Evolutionary conservation across 2,888 invertebrate species (phyloP).

Genomic region (Tipula vernalis): DNA sequence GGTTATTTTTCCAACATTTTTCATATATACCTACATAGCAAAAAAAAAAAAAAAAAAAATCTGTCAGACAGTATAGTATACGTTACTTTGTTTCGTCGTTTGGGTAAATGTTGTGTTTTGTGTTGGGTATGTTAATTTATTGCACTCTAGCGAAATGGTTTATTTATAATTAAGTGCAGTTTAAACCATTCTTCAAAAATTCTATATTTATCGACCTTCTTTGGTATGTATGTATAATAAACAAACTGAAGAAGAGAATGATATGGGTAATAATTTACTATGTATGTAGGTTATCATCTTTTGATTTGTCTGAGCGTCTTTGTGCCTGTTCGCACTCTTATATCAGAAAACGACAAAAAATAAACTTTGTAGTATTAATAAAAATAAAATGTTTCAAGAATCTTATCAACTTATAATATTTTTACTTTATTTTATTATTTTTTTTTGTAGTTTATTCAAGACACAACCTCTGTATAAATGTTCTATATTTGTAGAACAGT

Average conservation of each 20-base stretch:
- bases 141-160: not conserved
- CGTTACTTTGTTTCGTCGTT: not conserved
- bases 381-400: not conserved
- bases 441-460: not conserved
- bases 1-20: conserved; percentile 1
- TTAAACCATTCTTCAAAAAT: not conserved
- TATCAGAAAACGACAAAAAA: not conserved
- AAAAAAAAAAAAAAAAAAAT: not conserved
- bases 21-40: not conserved
- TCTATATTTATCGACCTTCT: not conserved
- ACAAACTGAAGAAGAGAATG: not conserved
- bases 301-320: not conserved
- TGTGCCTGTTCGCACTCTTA: not conserved
- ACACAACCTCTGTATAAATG: not conserved
- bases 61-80: not conserved
- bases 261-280: not conserved
- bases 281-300: not conserved
- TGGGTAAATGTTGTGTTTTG: not conserved
- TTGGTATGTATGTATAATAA: not conserved
- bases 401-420: not conserved
- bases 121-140: not conserved
- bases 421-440: not conserved
- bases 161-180: conserved; percentile 4
- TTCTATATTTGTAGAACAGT: not conserved
- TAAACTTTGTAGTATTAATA: not conserved